Evolutionary conservation across 2,113 vertebrate genomes (phyloP).

Genomic region (Ellobius talpinus): DNA sequence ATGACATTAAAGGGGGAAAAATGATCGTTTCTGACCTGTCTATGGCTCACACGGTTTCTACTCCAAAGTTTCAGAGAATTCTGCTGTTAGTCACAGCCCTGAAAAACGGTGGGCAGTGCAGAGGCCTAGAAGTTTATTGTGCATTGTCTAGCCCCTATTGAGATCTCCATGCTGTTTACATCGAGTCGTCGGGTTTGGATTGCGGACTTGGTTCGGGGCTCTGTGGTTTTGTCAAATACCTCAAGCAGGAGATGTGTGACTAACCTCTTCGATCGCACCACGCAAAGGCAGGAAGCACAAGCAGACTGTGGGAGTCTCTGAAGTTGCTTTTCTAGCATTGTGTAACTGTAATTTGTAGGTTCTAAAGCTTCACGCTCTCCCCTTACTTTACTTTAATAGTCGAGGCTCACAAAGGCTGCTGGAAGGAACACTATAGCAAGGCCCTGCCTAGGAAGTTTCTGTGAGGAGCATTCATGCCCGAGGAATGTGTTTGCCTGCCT

Average conservation of each 20-base stretch:
- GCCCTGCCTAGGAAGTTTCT: constrained; percentile 39
- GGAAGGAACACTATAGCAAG: neutral
- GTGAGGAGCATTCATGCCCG: neutral
- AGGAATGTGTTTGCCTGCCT: constrained; percentile 57
- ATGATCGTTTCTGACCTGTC: constrained; percentile 43
- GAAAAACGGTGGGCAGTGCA: neutral
- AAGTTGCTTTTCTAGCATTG: neutral
- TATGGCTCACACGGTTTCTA: neutral
- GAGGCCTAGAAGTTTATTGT: constrained; percentile 41
- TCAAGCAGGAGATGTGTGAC: neutral
- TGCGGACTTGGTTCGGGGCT: neutral
- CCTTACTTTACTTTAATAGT: neutral
- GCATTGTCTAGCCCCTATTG: constrained; percentile 56
- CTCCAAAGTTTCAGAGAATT: neutral
- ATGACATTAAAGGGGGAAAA: constrained; percentile 21
- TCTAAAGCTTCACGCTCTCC: neutral
- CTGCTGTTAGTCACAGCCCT: neutral
- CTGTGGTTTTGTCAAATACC: neutral
- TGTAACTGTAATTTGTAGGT: neutral
- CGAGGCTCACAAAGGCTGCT: constrained; percentile 1
- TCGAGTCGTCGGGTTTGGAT: constrained; percentile 45
- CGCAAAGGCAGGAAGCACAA: constrained; percentile 35
- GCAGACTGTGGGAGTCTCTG: neutral
- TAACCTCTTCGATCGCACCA: neutral
- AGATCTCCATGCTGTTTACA: constrained; percentile 42